Conservation (phyloP, 2,113 vertebrate species). For the Pseudonaja textilis region DNA sequence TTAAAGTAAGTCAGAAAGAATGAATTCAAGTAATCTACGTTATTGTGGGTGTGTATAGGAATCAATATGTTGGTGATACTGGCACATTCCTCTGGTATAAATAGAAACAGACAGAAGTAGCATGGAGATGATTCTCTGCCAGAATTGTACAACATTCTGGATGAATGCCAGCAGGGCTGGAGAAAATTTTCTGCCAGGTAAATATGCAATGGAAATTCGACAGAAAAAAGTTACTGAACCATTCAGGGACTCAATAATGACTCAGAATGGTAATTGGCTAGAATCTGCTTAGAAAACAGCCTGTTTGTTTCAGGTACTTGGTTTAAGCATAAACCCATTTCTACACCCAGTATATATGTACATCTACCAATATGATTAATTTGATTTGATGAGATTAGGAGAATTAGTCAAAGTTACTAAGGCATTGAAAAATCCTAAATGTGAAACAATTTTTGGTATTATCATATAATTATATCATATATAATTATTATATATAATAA, state of each 20-base stretch:
- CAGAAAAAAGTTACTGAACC: neutral
- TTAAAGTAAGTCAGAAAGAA: neutral
- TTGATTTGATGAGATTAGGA: neutral
- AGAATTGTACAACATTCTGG: neutral
- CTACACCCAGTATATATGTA: neutral
- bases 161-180: neutral
- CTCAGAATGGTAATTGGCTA: neutral
- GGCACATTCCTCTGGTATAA: neutral
- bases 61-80: neutral
- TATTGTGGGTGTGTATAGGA: neutral
- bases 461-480: too few relatives aligned
- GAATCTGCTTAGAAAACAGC: neutral
- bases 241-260: neutral
- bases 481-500: too few relatives aligned
- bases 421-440: neutral
- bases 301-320: neutral
- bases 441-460: neutral
- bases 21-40: neutral
- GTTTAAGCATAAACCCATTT: neutral
- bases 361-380: neutral
- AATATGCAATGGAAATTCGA: neutral
- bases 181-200: neutral
- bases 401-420: neutral
- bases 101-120: neutral
- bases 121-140: neutral